A percentile compares a stretch with the other conserved stretches of the same genome.
Conservation (phyloP, 2,113 vertebrate species). For the Neoarius graeffei region DNA sequence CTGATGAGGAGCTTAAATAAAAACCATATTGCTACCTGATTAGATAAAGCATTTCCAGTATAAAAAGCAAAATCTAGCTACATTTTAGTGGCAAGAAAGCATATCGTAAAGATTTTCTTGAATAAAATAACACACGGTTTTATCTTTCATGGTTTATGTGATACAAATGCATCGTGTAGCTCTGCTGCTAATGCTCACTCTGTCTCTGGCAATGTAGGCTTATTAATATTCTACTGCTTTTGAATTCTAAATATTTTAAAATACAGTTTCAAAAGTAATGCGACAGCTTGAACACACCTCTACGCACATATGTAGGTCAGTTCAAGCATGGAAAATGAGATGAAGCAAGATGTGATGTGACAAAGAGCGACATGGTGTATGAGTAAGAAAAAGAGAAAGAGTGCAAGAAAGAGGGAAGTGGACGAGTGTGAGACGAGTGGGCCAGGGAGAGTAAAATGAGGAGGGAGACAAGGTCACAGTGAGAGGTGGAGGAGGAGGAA, state of each 20-base stretch:
- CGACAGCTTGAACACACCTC: conserved; percentile 2
- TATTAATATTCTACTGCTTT: background rate
- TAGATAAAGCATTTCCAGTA: background rate
- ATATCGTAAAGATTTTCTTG: background rate
- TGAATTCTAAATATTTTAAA: background rate
- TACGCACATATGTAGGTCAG: conserved; percentile 29
- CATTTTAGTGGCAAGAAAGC: background rate
- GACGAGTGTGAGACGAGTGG: conserved; percentile 28
- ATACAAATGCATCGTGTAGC: background rate
- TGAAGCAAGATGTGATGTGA: conserved; percentile 47
- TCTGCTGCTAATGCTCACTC: background rate
- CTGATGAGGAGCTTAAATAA: background rate
- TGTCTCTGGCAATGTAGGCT: background rate
- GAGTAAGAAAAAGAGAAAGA: conserved; percentile 55
- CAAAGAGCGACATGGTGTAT: conserved; percentile 51
- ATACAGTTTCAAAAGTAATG: background rate
- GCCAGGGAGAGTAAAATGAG: conserved; percentile 16
- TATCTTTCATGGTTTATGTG: background rate
- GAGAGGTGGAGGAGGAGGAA: background rate
- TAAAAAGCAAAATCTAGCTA: background rate
- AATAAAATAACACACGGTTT: background rate
- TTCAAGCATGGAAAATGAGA: background rate
- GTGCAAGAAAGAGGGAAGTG: conserved; percentile 34
- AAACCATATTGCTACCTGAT: background rate
- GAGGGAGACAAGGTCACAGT: conserved; percentile 18